phyloP scores from a whole-genome alignment of 2,888 invertebrate species.

The Drosophila neutralis region DNA sequence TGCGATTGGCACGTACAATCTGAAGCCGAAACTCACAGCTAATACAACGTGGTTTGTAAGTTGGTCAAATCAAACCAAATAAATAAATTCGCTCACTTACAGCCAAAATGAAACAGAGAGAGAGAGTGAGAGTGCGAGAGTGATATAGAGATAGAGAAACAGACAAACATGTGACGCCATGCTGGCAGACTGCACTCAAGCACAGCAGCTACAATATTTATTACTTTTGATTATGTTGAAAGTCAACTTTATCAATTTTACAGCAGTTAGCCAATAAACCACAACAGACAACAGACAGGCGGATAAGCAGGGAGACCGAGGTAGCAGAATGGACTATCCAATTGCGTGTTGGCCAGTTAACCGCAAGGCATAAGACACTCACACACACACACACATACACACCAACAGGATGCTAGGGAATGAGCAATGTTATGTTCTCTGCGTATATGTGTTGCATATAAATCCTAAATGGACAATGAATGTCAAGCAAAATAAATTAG shows the following conservation, averaged over 20 bases:
- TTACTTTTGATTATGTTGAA: constrained; percentile 79
- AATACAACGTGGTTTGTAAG: constrained; percentile 37
- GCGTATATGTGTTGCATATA: constrained; percentile 63
- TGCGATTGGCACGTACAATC: constrained; percentile 60
- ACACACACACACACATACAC: constrained; percentile 10
- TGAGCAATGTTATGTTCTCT: constrained; percentile 32
- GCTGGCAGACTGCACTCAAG: constrained; percentile 72
- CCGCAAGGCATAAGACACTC: constrained; percentile 40
- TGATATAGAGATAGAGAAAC: neutral
- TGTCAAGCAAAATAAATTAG: constrained; percentile 78
- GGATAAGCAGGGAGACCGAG: neutral
- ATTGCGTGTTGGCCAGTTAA: constrained; percentile 35
- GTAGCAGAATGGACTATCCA: constrained; percentile 11
- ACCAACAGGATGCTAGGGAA: constrained; percentile 43
- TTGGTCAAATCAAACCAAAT: constrained; percentile 65
- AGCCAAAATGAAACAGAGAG: neutral
- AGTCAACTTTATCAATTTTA: constrained; percentile 81
- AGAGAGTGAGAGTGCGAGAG: neutral
- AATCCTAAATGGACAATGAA: constrained; percentile 79
- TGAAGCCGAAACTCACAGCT: constrained; percentile 37
- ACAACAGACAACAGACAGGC: constrained; percentile 58
- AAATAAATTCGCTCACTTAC: constrained; percentile 59
- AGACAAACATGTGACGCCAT: constrained; percentile 61
- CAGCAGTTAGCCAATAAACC: constrained; percentile 79
- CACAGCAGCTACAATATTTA: constrained; percentile 79